phyloP scores from a whole-genome alignment of 2,797 vertebrate species.

The Peromyscus attwateri region DNA sequence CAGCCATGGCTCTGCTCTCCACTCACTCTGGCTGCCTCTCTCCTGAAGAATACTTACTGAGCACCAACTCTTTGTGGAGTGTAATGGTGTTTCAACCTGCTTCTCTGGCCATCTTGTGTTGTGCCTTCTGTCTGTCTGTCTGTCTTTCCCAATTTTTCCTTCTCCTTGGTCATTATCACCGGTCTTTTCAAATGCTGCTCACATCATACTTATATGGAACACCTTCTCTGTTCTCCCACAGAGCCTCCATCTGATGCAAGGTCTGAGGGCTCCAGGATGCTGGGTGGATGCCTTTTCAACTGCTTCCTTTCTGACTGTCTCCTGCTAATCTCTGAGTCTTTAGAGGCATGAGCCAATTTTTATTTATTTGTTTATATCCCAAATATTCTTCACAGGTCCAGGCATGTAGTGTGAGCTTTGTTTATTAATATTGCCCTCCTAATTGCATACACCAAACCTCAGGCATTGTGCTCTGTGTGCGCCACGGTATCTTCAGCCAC shows the following conservation, averaged over 20 bases:
- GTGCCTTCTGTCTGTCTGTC: neutral
- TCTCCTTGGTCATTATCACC: neutral
- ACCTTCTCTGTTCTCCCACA: neutral
- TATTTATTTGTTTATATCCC: neutral
- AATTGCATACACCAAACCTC: neutral
- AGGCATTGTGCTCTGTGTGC: neutral
- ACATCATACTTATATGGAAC: neutral
- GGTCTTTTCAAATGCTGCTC: neutral
- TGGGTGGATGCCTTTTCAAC: neutral
- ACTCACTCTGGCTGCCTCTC: neutral
- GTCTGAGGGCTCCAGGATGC: neutral
- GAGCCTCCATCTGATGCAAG: neutral
- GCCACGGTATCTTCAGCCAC: neutral
- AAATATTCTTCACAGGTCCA: neutral
- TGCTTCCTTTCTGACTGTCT: neutral
- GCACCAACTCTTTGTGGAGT: neutral
- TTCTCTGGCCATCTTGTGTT: neutral
- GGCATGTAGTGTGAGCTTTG: neutral
- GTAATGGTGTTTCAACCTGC: neutral
- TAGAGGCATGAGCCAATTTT: neutral
- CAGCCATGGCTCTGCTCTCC: neutral
- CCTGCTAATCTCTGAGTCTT: neutral
- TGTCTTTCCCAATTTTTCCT: neutral
- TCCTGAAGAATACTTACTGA: neutral
- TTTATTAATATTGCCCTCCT: slow-evolving; percentile 16